phyloP scores from a whole-genome alignment of 1,140 invertebrate species.

The Drosophila kohkoa region DNA sequence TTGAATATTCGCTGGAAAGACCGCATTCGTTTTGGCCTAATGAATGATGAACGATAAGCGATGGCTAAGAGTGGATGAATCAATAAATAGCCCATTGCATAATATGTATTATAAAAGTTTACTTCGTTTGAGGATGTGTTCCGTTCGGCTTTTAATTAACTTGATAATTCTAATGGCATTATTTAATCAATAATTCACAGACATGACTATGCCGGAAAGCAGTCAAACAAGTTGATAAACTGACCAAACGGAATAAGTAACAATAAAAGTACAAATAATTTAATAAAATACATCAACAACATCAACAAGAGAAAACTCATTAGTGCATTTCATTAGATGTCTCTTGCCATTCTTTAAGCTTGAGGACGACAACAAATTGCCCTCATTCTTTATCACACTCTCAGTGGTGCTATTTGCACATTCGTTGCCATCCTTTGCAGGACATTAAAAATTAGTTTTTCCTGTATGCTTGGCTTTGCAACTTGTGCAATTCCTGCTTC shows the following conservation, averaged over 20 bases:
- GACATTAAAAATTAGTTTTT: constrained; percentile 68
- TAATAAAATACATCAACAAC: not conserved
- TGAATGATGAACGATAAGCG: constrained; percentile 14
- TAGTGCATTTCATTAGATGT: constrained; percentile 2
- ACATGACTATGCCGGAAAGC: not conserved
- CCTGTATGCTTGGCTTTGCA: constrained; percentile 49
- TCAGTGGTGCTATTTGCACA: not conserved
- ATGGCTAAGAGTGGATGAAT: not conserved
- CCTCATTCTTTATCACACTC: not conserved
- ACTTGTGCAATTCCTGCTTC: constrained; percentile 38
- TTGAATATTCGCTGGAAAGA: not conserved
- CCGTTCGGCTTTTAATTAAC: not conserved
- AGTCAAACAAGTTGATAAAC: not conserved
- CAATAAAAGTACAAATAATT: no score
- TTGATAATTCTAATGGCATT: not conserved
- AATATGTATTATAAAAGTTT: not conserved
- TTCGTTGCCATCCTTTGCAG: not conserved
- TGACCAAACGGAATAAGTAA: not conserved
- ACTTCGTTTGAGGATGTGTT: not conserved
- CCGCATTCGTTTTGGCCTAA: not conserved
- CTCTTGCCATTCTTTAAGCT: not conserved
- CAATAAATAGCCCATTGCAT: not conserved
- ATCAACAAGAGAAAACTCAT: not conserved
- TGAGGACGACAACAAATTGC: constrained; percentile 45
- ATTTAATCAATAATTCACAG: not conserved